Evolutionary conservation across 2,797 vertebrate genomes (phyloP), one percentile per base, ranked within the genome.

Genomic region (Stomatorhinus walkeri): DNA sequence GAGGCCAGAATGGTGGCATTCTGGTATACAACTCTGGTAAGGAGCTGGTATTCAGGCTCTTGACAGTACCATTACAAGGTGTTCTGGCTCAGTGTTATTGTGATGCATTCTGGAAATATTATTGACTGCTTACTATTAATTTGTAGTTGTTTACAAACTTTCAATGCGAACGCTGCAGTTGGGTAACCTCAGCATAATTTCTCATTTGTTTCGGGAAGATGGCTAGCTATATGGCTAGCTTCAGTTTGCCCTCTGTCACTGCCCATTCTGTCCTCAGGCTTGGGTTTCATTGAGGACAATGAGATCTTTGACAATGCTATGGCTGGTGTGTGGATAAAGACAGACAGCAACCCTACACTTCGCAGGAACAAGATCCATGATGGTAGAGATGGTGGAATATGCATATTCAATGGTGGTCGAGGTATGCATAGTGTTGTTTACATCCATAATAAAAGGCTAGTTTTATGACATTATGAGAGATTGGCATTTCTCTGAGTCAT

Each of bases 301-400:
- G 98, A 99, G 95, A 99, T 99, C 93, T 99, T 99, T 95, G 98
- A 99, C 95, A 99, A 99, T 89, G 98, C 98, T 89, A 99, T 99
- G 98, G 98, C 98, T 83, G 98, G 98, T 90, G 98, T 99, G 83
- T 99, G 98, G 98, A 99, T 99, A 95, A 99, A 99, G 93, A 99
- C 98, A 0, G 98, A 99, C 94, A 99, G 98, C 95, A 99, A 99
- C 94, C 98, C 98, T 91, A 99, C 98, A 87, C 94, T 99, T 93
- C 95, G 98, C 94, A 97, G 98, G 95, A 99, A 99, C 93, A 99
- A 99, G 96, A 99, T 99, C 93, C 98, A 99, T 12, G 98, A 99
- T 64, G 98, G 98, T 90, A 96, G 98, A 94, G 98, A 99, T 89
- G 98, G 98, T 4, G 98, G 98, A 89, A 99, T 99, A 95, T 99